A percentile compares a stretch with the other conserved stretches of the same genome.
Conservation (phyloP, 2,888 invertebrate genomes). For the Nasonia oneida region DNA sequence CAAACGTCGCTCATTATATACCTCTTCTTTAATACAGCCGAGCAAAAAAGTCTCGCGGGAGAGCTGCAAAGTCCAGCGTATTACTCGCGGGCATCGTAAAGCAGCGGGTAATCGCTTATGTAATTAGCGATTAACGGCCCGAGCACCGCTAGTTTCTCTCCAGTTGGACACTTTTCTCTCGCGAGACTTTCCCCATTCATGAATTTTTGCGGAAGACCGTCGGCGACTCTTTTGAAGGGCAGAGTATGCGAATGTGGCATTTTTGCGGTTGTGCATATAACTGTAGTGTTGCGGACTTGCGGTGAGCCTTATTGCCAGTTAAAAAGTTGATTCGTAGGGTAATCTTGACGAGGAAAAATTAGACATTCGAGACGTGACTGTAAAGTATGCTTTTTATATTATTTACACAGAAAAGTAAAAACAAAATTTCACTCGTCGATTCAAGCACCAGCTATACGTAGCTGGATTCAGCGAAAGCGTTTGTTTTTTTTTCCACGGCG, state of each 20-base stretch:
- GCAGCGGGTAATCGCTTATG: conserved; percentile 60
- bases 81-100: conserved; percentile 42
- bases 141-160: conserved; percentile 17
- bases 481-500: not conserved
- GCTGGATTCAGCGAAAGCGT: conserved; percentile 18
- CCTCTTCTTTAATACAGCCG: not conserved
- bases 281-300: not conserved
- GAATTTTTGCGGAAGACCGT: not conserved
- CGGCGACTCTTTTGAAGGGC: not conserved
- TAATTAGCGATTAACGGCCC: conserved; percentile 60
- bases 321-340: not conserved
- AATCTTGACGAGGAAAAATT: not conserved
- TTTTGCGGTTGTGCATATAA: not conserved
- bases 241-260: not conserved
- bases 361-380: not conserved
- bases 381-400: not conserved
- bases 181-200: not conserved
- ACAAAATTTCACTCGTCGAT: not conserved
- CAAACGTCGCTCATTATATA: too few species aligned
- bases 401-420: not conserved
- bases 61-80: not conserved
- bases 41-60: not conserved
- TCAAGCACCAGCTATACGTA: not conserved
- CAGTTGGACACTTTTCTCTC: conserved; percentile 24
- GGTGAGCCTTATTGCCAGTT: not conserved